Evolutionary conservation across 2,888 invertebrate genomes (phyloP), one percentile per base, ranked within the genome.

Genomic region (Cataglyphis cursor): DNA sequence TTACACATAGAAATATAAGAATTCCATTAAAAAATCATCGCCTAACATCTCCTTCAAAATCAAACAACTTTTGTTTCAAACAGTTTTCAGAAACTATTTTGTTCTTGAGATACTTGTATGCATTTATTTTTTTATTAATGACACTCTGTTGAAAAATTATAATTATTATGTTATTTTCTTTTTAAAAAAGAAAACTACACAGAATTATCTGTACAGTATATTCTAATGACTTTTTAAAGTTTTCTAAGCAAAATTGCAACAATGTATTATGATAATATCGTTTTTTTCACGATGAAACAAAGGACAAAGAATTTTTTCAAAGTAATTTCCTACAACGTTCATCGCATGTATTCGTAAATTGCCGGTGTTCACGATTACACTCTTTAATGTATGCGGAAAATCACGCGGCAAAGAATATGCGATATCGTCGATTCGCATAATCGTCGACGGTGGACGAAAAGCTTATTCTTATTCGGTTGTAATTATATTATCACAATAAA

Each of bases 391-490:
- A 59, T 44, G 70, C 31, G 70, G 57, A 41, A 78, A 78, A 70
- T 70, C 70, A 59, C 78, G 70, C 57, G 78, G 28, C 54, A 54
- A 76, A 66, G 66, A 66, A 76, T 57, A 31, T 44, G 76, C 76
- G 68, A 68, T 78, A 78, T 78, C 57, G 51, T 24, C 51, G 51
- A 78, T 59, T 70, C 31, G 57, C 78, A 59, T 59, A 78, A 59
- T 44, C 57, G 44, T 21, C 41, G 57, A 28, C n/a, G 59, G 31
- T 51, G 24, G 41, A 78, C 66, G n/a, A 15, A 31, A 41, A 41
- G 44, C 59, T 78, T 78, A 70, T 78, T 41, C 38, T 78, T 70
- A 68, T 70, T 78, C 70, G 78, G n/a, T 15, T 38, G 59, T 59
- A 70, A 78, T 78, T 78, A 78, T 44, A 44, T 12, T 15, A 31